Base-by-base conservation (phyloP, 2,113 vertebrate genomes). In the Sakesphorus luctuosus region DNA sequence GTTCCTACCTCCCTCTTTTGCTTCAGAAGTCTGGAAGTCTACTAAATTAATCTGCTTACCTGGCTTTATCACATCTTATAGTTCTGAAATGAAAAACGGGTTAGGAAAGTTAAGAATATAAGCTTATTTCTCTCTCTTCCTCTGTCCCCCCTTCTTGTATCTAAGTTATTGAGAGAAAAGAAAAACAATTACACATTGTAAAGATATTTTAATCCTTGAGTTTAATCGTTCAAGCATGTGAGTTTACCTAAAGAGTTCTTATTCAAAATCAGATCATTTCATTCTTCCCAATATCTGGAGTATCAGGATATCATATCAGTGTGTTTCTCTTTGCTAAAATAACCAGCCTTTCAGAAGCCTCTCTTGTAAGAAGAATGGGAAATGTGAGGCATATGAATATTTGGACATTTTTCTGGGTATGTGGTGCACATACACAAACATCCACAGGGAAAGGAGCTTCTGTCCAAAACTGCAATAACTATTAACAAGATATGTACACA, bases 21-120 rank as follows among this genome's bases (percentile, higher is more conserved):
- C 95, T 88, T 97, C 95, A 73, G 84, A 95, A 96, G 91, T 94
- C 84, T 97, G 80, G 63, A 93, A 92, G 84, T 90, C 81, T 96
- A 87, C 84, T 92, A 93, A 95, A 91, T 95, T 97, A 96, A 97
- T 95, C 94, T 95, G 76, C 95, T 97, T 94, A 96, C 92, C 93
- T 96, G 92, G 91, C 91, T 96, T 97, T 96, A 93, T 87, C 84
- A 88, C 95, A 92, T 96, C 94, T 96, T 96, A 94, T 44, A 80
- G 89, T 87, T 95, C 80, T 92, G 88, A 73, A 95, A 94, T 85
- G 88, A 80, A 96, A 95, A 93, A 89, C 93, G 87, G 78, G 87
- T 90, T 91, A 89, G 62, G 66, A 89, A 94, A 95, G 79, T 93
- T 93, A 90, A 96, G 92, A 93, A 94, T 90, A 94, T 94, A 94